A percentile compares a stretch with the other conserved stretches of the same genome.
Conservation (phyloP, 2,888 invertebrate genomes). For the Melikaiella ostensackeni region DNA sequence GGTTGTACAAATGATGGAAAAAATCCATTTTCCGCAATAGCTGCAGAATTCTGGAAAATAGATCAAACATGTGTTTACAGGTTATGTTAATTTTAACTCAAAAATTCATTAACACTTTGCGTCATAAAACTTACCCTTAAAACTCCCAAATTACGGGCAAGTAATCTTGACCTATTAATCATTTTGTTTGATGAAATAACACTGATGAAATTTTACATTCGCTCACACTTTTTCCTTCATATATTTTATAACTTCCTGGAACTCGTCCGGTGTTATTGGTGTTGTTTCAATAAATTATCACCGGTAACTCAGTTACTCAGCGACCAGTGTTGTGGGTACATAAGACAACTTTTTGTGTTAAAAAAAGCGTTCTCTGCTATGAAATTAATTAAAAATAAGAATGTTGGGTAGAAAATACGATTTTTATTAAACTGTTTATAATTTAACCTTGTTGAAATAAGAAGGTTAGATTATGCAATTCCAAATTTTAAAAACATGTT, state of each 20-base stretch:
- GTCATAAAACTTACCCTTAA: conserved; percentile 59
- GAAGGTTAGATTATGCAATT: too few species aligned
- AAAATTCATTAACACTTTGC: not conserved
- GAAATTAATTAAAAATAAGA: too few species aligned
- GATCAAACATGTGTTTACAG: conserved; percentile 15
- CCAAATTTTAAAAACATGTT: too few species aligned
- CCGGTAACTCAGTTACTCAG: too few species aligned
- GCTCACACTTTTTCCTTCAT: not conserved
- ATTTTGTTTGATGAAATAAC: conserved; percentile 40
- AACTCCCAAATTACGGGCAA: conserved; percentile 61
- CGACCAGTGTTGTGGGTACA: too few species aligned
- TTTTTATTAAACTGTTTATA: too few species aligned
- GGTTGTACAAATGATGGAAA: conserved; percentile 45
- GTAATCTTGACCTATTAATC: conserved; percentile 56
- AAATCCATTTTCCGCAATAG: conserved; percentile 54
- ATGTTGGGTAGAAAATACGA: too few species aligned
- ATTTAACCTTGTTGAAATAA: too few species aligned
- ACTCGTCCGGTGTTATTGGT: too few species aligned
- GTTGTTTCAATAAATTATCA: too few species aligned
- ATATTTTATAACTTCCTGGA: not conserved
- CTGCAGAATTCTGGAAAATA: conserved; percentile 58
- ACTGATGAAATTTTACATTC: conserved; percentile 12
- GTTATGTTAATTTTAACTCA: conserved; percentile 11
- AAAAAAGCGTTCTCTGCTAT: too few species aligned
- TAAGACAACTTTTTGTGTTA: too few species aligned